A percentile compares a stretch with the other conserved stretches of the same genome.
phyloP scores from a whole-genome alignment of 2,888 invertebrate genomes.

The Xanthia icteritia region DNA sequence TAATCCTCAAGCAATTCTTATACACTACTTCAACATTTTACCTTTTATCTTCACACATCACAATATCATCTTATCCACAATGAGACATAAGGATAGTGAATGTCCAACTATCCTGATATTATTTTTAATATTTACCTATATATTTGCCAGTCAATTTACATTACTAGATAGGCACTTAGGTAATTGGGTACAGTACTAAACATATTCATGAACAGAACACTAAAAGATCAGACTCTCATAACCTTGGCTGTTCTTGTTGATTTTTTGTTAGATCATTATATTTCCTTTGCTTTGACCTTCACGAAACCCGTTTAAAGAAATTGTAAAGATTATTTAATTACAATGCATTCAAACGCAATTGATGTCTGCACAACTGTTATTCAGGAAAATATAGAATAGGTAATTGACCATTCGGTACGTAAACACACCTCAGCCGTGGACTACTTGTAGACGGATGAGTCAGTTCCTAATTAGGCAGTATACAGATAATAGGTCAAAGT shows the following conservation, averaged over 20 bases:
- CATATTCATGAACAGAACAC: constrained; percentile 6
- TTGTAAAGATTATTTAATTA: constrained; percentile 1
- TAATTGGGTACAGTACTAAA: not conserved
- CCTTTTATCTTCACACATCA: not conserved
- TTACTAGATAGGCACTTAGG: constrained; percentile 12
- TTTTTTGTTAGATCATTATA: constrained; percentile 13
- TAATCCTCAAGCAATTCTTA: not conserved
- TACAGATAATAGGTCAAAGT: constrained; percentile 25
- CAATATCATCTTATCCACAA: not conserved
- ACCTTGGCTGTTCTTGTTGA: constrained; percentile 32
- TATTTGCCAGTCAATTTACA: not conserved
- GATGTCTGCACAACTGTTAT: not conserved
- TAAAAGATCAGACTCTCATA: constrained; percentile 5
- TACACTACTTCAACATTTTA: not conserved
- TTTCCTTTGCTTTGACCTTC: constrained; percentile 28
- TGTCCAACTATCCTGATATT: not conserved
- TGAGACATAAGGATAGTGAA: not conserved
- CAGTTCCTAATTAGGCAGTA: constrained; percentile 47
- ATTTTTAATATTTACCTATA: not conserved
- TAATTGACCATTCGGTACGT: constrained; percentile 7
- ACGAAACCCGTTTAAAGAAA: constrained; percentile 15
- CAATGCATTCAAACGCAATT: constrained; percentile 24
- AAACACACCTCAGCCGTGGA: constrained; percentile 4
- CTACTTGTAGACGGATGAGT: constrained; percentile 30
- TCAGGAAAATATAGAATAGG: constrained; percentile 3